These are phyloP conservation scores for Dolichomitus sp. DNA, from an alignment of 2,888 invertebrate species.

Conservation along the genomic window DNA sequence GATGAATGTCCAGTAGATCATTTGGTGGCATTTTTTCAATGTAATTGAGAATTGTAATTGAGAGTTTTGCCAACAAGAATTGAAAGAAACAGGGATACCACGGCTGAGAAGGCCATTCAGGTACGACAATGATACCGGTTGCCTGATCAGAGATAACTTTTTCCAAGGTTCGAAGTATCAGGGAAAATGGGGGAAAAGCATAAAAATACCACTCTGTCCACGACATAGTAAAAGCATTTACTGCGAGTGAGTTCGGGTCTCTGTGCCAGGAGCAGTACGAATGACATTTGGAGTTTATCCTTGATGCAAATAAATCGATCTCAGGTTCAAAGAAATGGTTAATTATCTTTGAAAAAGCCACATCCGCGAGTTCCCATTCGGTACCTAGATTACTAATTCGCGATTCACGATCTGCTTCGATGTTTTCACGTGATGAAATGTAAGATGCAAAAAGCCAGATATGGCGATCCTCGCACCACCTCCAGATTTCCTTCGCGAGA, in stretches of 20 bases:
- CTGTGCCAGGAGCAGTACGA: constrained; percentile 25
- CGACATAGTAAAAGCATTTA: constrained; percentile 65
- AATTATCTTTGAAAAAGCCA: constrained; percentile 1
- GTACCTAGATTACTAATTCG: not conserved
- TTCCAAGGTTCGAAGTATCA: constrained; percentile 19
- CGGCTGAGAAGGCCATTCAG: no score
- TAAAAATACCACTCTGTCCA: constrained; percentile 57
- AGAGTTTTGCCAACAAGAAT: no score
- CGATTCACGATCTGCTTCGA: constrained; percentile 3
- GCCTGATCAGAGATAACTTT: no score
- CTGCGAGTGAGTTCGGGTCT: constrained; percentile 52
- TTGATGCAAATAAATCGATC: constrained; percentile 53
- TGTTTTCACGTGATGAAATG: constrained; percentile 15
- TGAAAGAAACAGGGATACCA: no score
- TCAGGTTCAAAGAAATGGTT: constrained; percentile 21
- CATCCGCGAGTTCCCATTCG: no score
- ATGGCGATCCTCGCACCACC: not conserved
- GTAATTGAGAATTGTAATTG: no score
- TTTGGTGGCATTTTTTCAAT: no score
- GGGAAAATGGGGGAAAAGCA: constrained; percentile 60
- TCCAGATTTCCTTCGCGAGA: constrained; percentile 20
- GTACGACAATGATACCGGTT: no score
- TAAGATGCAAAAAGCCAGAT: constrained; percentile 23
- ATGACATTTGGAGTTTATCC: no score
- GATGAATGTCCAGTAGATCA: no score